Conservation (phyloP, 2,113 vertebrate genomes). For the Crocuta crocuta region DNA sequence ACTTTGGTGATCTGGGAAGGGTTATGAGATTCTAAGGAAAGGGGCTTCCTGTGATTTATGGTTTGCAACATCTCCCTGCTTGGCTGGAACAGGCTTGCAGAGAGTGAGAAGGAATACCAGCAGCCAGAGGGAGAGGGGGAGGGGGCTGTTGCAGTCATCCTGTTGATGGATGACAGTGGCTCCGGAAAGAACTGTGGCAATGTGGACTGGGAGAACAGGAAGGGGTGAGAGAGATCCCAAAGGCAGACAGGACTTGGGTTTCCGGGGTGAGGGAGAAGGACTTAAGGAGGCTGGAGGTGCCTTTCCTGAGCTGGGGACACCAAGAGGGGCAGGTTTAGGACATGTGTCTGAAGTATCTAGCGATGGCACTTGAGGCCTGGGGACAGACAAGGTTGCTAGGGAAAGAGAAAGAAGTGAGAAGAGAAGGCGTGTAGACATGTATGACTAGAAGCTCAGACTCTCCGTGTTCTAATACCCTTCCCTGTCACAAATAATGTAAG, state of each 20-base stretch:
- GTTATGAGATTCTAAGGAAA: not conserved
- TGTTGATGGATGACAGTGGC: no score
- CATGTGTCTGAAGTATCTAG: not conserved
- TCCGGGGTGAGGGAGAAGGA: not conserved
- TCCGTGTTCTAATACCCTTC: not conserved
- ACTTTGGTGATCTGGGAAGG: not conserved
- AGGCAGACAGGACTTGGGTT: not conserved
- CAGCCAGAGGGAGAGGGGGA: not conserved
- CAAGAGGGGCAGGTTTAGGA: not conserved
- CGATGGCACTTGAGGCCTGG: not conserved
- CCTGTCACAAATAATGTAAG: not conserved
- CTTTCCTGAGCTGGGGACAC: not conserved
- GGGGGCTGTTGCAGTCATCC: not conserved
- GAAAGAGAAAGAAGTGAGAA: not conserved
- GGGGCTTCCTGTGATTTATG: not conserved
- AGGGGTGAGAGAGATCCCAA: not conserved
- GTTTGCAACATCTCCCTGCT: not conserved
- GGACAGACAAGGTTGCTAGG: not conserved
- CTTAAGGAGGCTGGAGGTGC: not conserved
- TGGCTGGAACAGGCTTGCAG: not conserved
- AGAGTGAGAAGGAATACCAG: not conserved
- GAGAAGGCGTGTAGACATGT: not conserved
- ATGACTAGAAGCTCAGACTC: not conserved
- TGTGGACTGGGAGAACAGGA: not conserved
- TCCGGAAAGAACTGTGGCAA: not conserved